Evolutionary conservation across 2,113 vertebrate species (phyloP).

Genomic region (Zingel zingel): DNA sequence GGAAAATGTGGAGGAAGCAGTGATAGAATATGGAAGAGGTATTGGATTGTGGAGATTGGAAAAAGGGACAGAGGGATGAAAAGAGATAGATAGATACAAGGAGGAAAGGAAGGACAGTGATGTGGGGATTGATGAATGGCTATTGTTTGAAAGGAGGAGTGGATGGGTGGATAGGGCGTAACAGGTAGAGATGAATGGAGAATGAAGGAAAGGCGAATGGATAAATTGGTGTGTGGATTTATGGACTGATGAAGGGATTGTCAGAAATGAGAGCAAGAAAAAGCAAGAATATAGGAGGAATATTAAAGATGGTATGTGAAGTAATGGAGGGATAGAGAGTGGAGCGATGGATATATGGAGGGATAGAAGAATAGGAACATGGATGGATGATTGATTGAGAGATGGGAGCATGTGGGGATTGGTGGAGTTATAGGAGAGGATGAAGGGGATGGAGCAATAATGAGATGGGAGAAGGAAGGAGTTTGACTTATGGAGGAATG

Average conservation of each 20-base stretch:
- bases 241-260: conserved; percentile 32
- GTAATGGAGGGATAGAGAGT: neutral
- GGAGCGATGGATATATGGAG: conserved; percentile 15
- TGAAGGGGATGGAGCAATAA: conserved; percentile 9
- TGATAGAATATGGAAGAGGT: neutral
- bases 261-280: conserved; percentile 4
- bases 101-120: neutral
- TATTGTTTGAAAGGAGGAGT: neutral
- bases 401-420: neutral
- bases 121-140: conserved; percentile 11
- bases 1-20: neutral
- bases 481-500: conserved; percentile 29
- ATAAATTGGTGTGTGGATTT: conserved; percentile 22
- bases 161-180: neutral
- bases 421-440: conserved; percentile 13
- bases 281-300: conserved; percentile 16
- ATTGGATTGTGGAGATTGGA: neutral
- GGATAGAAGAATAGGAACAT: neutral
- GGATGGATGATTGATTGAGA: conserved; percentile 33
- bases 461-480: neutral
- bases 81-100: neutral
- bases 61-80: conserved; percentile 9
- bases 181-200: neutral
- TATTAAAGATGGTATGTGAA: conserved; percentile 12
- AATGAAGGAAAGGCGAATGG: neutral